phyloP scores from a whole-genome alignment of 2,888 invertebrate genomes.

The Alsophila aescularia region DNA sequence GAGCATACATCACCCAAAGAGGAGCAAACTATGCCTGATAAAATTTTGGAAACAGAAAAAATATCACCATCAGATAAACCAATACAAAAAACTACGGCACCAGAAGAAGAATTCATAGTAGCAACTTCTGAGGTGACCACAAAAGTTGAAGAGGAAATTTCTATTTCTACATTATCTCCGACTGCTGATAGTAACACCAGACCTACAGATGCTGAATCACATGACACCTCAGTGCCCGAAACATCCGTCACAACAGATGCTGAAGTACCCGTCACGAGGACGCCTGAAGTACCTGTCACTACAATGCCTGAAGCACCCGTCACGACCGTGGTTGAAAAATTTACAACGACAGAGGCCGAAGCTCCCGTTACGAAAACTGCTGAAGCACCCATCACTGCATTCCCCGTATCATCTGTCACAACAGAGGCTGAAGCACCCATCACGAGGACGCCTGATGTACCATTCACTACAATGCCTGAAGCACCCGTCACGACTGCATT shows the following conservation, averaged over 20 bases:
- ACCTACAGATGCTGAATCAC: constrained; percentile 48
- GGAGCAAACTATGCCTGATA: constrained; percentile 20
- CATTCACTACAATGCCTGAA: no score
- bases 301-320: background rate
- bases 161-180: constrained; percentile 31
- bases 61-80: constrained; percentile 33
- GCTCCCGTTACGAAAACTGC: background rate
- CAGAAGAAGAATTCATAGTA: constrained; percentile 29
- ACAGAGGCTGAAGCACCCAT: background rate
- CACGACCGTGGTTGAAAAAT: background rate
- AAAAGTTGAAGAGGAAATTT: constrained; percentile 29
- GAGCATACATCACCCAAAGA: constrained; percentile 14
- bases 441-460: no score
- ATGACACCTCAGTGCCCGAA: constrained; percentile 16
- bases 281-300: background rate
- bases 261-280: constrained; percentile 32
- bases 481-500: no score
- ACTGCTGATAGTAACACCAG: constrained; percentile 50
- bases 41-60: constrained; percentile 17
- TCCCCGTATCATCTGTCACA: background rate
- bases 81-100: constrained; percentile 24
- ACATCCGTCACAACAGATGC: constrained; percentile 36
- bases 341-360: background rate
- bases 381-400: background rate
- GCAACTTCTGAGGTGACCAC: constrained; percentile 31